Conservation (phyloP, 2,888 invertebrate genomes). For the Heliconius erato region DNA sequence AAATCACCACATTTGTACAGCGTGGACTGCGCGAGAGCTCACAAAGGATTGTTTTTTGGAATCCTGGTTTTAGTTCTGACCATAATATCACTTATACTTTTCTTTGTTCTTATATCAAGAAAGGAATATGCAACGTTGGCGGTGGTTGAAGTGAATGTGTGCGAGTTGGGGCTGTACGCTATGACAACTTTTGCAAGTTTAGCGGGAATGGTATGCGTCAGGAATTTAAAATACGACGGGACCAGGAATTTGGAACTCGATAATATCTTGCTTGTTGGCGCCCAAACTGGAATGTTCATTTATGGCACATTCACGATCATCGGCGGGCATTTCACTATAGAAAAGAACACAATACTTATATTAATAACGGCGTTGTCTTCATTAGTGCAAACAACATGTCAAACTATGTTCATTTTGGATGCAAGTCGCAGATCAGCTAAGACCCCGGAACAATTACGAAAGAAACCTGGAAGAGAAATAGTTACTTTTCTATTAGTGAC, state of each 20-base stretch:
- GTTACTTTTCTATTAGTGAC: slow-evolving; percentile 96
- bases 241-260: slow-evolving; percentile 93
- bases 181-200: slow-evolving; percentile 94
- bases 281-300: slow-evolving; percentile 97
- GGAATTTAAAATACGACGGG: slow-evolving; percentile 94
- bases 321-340: slow-evolving; percentile 94
- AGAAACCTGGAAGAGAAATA: slow-evolving; percentile 96
- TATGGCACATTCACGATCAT: slow-evolving; percentile 97
- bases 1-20: slow-evolving; percentile 96
- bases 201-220: slow-evolving; percentile 94
- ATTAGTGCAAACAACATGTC: slow-evolving; percentile 94
- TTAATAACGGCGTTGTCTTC: slow-evolving; percentile 94
- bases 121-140: slow-evolving; percentile 93
- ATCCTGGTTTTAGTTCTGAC: slow-evolving; percentile 94
- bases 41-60: slow-evolving; percentile 96
- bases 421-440: slow-evolving; percentile 94
- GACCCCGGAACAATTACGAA: slow-evolving; percentile 92
- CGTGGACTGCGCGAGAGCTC: slow-evolving; percentile 97
- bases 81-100: slow-evolving; percentile 95
- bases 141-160: slow-evolving; percentile 95
- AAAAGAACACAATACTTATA: slow-evolving; percentile 92
- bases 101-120: slow-evolving; percentile 94
- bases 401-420: slow-evolving; percentile 96
- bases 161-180: slow-evolving; percentile 94
- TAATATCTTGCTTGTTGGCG: slow-evolving; percentile 95